Evolutionary conservation across 53 echinoderm and acorn worm species (phyloP).

Genomic region (Glandiceps talaboti): DNA sequence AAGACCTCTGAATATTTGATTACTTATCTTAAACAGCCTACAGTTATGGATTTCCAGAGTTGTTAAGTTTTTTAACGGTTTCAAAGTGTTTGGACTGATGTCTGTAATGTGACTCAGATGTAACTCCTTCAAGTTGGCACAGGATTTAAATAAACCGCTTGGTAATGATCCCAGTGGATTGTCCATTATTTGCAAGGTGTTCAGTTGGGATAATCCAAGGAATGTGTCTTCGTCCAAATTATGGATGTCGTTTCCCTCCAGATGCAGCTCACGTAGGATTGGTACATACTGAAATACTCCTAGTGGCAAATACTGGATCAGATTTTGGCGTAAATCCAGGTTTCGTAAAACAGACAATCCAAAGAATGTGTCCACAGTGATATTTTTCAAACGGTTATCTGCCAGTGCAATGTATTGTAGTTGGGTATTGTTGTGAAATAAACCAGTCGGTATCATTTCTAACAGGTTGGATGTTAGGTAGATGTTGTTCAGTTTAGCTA

Average conservation of each 20-base stretch:
- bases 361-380: conserved; percentile 40
- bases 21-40: conserved; percentile 6
- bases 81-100: not conserved
- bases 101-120: not conserved
- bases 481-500: conserved; percentile 53
- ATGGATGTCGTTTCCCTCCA: conserved; percentile 10
- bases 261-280: conserved; percentile 21
- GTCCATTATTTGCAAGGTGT: not conserved
- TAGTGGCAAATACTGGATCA: conserved; percentile 32
- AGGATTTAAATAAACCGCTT: not conserved
- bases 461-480: conserved; percentile 64
- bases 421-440: conserved; percentile 41
- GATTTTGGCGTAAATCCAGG: conserved; percentile 45
- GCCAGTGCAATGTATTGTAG: conserved; percentile 66
- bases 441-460: conserved; percentile 27
- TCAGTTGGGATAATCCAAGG: not conserved
- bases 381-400: conserved; percentile 39
- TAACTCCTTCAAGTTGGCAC: not conserved
- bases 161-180: not conserved
- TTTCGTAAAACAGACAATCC: conserved; percentile 23
- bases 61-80: not conserved
- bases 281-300: conserved; percentile 36
- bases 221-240: not conserved
- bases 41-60: conserved; percentile 42
- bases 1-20: conserved; percentile 16